These are phyloP conservation scores for Piliocolobus tephrosceles DNA, from an alignment of 2,113 vertebrate genomes.

Conservation along the genomic window DNA sequence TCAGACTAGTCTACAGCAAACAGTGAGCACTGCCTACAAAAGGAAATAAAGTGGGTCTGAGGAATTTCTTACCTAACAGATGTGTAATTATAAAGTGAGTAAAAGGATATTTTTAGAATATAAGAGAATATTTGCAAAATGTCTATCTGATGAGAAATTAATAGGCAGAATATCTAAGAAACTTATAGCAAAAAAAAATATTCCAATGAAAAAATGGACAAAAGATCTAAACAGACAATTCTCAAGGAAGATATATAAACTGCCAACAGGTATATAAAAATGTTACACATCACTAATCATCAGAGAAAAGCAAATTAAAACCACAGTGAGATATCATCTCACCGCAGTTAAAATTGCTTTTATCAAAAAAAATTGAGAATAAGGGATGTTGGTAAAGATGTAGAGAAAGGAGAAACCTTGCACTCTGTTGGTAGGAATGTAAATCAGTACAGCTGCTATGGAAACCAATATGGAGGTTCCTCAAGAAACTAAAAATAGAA, in stretches of 20 bases:
- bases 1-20: background rate
- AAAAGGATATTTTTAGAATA: background rate
- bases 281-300: background rate
- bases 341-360: background rate
- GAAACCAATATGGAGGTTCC: background rate
- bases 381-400: background rate
- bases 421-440: background rate
- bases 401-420: background rate
- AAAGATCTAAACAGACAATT: background rate
- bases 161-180: background rate
- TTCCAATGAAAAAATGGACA: background rate
- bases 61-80: background rate
- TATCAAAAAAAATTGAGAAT: background rate
- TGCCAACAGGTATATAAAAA: background rate
- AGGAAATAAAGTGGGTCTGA: slow-evolving; percentile 1
- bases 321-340: background rate
- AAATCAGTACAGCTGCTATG: background rate
- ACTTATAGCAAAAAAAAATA: background rate
- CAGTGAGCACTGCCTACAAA: background rate
- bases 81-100: background rate
- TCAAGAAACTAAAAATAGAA: background rate
- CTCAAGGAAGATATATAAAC: background rate
- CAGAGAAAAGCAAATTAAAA: background rate
- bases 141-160: background rate
- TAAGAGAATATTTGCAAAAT: background rate